These are phyloP conservation scores for Andrena hattorfiana DNA, from an alignment of 2,888 invertebrate species.

Conservation along the genomic window DNA sequence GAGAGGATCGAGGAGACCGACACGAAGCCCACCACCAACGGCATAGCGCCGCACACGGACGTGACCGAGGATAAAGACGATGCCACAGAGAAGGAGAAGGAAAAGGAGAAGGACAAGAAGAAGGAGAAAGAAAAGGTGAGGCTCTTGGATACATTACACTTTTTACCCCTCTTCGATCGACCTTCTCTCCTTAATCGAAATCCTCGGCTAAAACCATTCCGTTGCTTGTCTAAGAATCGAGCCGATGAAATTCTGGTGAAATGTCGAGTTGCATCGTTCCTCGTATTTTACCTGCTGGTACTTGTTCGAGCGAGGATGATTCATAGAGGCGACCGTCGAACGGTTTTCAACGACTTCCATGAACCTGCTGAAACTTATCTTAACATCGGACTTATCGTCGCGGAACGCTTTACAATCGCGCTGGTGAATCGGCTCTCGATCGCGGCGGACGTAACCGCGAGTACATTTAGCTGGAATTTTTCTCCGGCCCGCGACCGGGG, in stretches of 20 bases:
- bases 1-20: slow-evolving; percentile 92
- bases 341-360: slow-evolving; percentile 2
- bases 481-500: not conserved
- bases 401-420: not conserved
- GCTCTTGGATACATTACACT: not conserved
- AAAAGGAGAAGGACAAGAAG: slow-evolving; percentile 85
- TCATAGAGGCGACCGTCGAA: not conserved
- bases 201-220: not conserved
- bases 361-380: not conserved
- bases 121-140: slow-evolving; percentile 76
- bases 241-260: not conserved
- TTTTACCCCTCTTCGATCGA: not conserved
- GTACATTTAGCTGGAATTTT: not conserved
- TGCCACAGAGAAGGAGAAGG: slow-evolving; percentile 89
- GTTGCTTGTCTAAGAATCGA: not conserved
- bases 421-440: slow-evolving; percentile 18
- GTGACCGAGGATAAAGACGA: slow-evolving; percentile 88
- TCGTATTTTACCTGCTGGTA: not conserved
- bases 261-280: not conserved
- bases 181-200: not conserved
- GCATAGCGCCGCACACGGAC: slow-evolving; percentile 89
- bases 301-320: not conserved
- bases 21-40: slow-evolving; percentile 91
- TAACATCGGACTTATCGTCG: too few species aligned
- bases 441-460: not conserved